Evolutionary conservation across 2,797 vertebrate species (phyloP), one percentile per base, ranked within the genome.

Genomic region (Lagodon rhomboides): DNA sequence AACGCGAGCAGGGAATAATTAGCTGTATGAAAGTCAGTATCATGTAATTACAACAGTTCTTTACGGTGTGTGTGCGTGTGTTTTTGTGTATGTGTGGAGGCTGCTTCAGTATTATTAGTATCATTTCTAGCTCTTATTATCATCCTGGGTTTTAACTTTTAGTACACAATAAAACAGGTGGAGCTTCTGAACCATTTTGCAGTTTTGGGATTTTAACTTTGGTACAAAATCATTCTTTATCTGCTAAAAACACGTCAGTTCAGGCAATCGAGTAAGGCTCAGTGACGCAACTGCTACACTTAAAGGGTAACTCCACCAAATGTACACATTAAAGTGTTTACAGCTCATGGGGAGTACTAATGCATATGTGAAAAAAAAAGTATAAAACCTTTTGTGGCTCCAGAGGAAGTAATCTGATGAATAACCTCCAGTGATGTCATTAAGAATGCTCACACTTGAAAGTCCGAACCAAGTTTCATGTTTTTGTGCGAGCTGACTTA

Each of bases 1-100:
- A 64, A 80, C 80, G 77, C 22, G 76, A 73, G 53, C 38, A 56
- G 54, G 46, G 75, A 68, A 53, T 83, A 84, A 87, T 89, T 84
- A 85, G 72, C 46, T 55, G 47, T 41, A 22, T 16, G 43, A 80
- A 84, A 81, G 63, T 62, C 61, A 17, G 75, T 71, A n/a, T 83
- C 66, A 44, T 83, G 73, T 76, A 38, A 23, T 60, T 71, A 71
- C 68, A 84, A n/a, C 61, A 27, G 53, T 59, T 79, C 68, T 70
- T 17, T 41, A 53, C 4, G 43, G 25, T 27, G 20, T 65, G 12
- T 61, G 22, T 73, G 22, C 58, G 43, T 71, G 25, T 12, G 30
- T 46, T 44, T 53, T 53, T 73, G 68, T 46, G 50, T 60, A 34
- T 27, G 68, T 51, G 46, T 25, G 53, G 41, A 46, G 27, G 34